Percentiles rank a stretch among this genome's conserved stretches.
These are phyloP conservation scores for Pempheris klunzingeri DNA, from an alignment of 2,797 vertebrate species.

Conservation along the genomic window DNA sequence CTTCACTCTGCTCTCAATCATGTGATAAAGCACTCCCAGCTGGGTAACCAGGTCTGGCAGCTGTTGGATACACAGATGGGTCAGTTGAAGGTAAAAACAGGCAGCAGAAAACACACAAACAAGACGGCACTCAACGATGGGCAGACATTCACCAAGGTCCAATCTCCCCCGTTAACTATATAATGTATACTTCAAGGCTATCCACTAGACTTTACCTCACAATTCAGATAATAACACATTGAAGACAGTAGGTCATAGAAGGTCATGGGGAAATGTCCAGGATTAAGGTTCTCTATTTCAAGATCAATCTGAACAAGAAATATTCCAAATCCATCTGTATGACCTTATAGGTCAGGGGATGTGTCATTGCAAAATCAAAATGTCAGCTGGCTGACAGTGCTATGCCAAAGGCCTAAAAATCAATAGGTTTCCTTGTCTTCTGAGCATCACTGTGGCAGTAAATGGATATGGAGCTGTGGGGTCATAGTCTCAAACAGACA, in stretches of 20 bases:
- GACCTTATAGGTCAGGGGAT: neutral
- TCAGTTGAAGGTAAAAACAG: slow-evolving; percentile 22
- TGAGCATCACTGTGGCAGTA: neutral
- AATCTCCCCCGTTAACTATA: neutral
- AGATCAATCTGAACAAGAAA: neutral
- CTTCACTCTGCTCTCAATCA: slow-evolving; percentile 97
- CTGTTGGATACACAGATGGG: slow-evolving; percentile 76
- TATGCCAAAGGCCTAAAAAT: neutral
- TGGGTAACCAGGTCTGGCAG: slow-evolving; percentile 94
- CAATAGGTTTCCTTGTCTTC: neutral
- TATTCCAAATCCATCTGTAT: accelerated
- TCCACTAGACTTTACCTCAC: neutral
- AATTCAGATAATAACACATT: neutral
- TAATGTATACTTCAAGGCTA: neutral
- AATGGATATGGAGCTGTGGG: neutral
- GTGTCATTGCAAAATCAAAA: neutral
- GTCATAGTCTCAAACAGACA: neutral
- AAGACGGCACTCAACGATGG: neutral
- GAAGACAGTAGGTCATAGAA: neutral
- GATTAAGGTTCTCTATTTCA: too few species aligned
- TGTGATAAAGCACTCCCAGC: slow-evolving; percentile 93
- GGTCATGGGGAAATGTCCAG: too few species aligned
- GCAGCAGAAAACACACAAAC: slow-evolving; percentile 18
- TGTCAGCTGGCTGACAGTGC: neutral
- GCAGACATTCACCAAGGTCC: neutral